A percentile compares a stretch with the other conserved stretches of the same genome.
Conservation (phyloP, 2,888 invertebrate genomes). For the Amaurobius ferox region DNA sequence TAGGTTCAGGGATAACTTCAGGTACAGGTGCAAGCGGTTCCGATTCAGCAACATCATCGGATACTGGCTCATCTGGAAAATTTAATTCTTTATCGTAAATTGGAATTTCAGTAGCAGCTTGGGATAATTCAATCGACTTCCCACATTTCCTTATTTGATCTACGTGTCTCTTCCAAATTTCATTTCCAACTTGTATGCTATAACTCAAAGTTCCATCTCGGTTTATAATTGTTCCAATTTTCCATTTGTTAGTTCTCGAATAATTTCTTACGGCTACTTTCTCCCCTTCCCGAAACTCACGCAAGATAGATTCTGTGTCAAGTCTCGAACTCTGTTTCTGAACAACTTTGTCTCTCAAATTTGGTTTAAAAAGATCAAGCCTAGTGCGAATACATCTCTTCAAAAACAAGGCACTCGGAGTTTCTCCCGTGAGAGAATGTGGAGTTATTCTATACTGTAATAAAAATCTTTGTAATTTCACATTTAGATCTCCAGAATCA, state of each 20-base stretch:
- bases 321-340: constrained; percentile 47
- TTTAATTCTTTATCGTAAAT: constrained; percentile 50
- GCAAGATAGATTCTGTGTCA: constrained; percentile 45
- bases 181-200: constrained; percentile 49
- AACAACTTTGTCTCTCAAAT: constrained; percentile 40
- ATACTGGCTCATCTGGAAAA: constrained; percentile 53
- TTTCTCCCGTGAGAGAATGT: constrained; percentile 52
- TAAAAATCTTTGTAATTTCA: constrained; percentile 54
- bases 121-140: constrained; percentile 50
- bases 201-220: constrained; percentile 46
- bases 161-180: constrained; percentile 52
- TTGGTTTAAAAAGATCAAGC: constrained; percentile 39
- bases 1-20: constrained; percentile 42
- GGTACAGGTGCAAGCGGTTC: constrained; percentile 44
- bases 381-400: constrained; percentile 38
- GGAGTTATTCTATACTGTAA: constrained; percentile 53
- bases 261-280: constrained; percentile 48
- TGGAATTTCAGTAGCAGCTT: constrained; percentile 49
- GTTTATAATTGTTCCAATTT: constrained; percentile 49
- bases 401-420: constrained; percentile 49
- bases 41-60: constrained; percentile 51
- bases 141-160: constrained; percentile 50
- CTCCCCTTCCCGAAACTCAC: constrained; percentile 44
- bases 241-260: constrained; percentile 44
- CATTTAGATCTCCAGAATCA: constrained; percentile 54